Base-by-base conservation (phyloP, 2,888 invertebrate species). In the Mesorhabditis belari region DNA sequence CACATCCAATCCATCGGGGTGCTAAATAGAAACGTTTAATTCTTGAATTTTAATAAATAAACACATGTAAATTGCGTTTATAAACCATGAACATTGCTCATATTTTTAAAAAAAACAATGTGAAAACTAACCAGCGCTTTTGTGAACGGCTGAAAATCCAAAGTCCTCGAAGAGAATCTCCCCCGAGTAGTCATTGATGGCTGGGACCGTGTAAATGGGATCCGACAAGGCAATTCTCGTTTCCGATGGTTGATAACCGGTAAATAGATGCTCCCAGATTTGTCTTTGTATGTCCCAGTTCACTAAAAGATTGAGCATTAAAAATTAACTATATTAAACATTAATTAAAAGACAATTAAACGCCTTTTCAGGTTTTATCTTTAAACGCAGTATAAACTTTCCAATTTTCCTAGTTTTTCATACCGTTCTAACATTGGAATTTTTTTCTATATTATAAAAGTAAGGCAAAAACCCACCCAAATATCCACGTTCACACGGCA, bases 131-230 rank as follows among this genome's bases (percentile, higher is more conserved):
- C 79, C 74, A 54, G 74, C 73, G 5, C 73, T 66, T 59, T 74
- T 72, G 58, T 65, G 61, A 2, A 95, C 83, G 0, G 90, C 87
- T 60, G 88, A 88, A 75, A 93, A 91, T 76, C 92, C 92, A 80
- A 92, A 98, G 81, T 96, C 94, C 82, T 98, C 98, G 82, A 96
- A 98, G 74, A 98, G 89, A 71, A 98, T 90, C 83, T 99, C 96
- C 50, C 90, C 89, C 84, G 91, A 89, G 0, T 89, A 90, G 83
- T 96, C 94, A 82, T 94, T 92, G 58, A 92, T 88, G 0, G 91
- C 89, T 0, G 87, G 85, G 81, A 96, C 95, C 82, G 96, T 94
- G 80, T 91, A 91, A 71, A 90, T 86, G 0, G 98, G 95, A 80
- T 98, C 96, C 0, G 96, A 96, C 29, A 96, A 85, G 4, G 96